Percentiles rank a stretch among this genome's conserved stretches.
phyloP scores from a whole-genome alignment of 1,140 invertebrate species.

The Palaemon carinicauda region DNA sequence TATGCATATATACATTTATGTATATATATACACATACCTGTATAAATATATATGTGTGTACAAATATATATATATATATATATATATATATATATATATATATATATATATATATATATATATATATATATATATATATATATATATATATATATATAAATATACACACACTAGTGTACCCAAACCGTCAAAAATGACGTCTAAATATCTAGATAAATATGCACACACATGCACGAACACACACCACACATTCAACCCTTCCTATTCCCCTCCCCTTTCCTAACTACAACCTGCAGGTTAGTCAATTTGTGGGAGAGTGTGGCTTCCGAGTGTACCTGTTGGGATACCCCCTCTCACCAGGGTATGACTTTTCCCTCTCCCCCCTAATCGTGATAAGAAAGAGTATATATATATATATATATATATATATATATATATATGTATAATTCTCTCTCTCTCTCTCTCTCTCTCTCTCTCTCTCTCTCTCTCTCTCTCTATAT shows the following conservation, averaged over 20 bases:
- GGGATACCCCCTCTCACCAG: too few species aligned
- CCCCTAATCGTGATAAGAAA: too few species aligned
- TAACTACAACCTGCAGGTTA: too few species aligned
- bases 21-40: background rate
- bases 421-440: background rate
- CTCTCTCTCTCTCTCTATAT: background rate
- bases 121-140: slow-evolving; percentile 2
- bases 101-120: background rate
- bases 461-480: background rate
- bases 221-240: background rate
- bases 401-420: background rate
- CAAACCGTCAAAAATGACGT: too few species aligned
- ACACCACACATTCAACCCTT: too few species aligned
- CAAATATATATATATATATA: background rate
- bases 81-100: slow-evolving; percentile 2
- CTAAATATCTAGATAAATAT: background rate
- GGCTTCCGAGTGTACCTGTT: too few species aligned
- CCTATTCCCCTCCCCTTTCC: too few species aligned
- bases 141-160: background rate
- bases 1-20: background rate
- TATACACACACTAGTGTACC: background rate
- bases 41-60: background rate
- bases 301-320: too few species aligned
- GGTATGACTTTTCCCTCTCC: too few species aligned
- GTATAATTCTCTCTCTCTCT: background rate